phyloP scores from a whole-genome alignment of 2,888 invertebrate species.

The Ethmia dodecea region DNA sequence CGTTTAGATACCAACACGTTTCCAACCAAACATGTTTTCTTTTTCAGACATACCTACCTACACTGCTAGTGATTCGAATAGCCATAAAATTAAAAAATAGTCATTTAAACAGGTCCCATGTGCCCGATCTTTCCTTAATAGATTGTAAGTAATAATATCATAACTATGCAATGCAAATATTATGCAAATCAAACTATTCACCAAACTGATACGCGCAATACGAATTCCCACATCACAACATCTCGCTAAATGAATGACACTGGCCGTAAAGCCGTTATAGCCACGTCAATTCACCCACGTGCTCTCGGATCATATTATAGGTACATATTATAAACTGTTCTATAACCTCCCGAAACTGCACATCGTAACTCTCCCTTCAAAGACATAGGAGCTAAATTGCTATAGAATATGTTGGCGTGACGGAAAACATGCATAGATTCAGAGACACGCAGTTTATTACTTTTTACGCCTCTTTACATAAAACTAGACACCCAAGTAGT shows the following conservation, averaged over 20 bases:
- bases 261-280: constrained; percentile 57
- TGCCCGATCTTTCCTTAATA: too few species aligned
- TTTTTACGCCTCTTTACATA: constrained; percentile 55
- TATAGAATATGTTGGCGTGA: constrained; percentile 5
- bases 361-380: constrained; percentile 19
- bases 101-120: too few species aligned
- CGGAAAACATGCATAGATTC: constrained; percentile 25
- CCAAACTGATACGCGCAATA: too few species aligned
- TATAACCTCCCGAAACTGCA: constrained; percentile 10
- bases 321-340: too few species aligned
- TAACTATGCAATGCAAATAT: too few species aligned
- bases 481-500: constrained; percentile 74
- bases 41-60: too few species aligned
- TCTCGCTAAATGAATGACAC: constrained; percentile 69
- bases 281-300: constrained; percentile 59
- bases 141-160: too few species aligned
- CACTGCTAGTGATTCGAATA: too few species aligned
- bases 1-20: too few species aligned
- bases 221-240: constrained; percentile 45
- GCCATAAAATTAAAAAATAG: too few species aligned
- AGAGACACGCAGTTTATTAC: constrained; percentile 54
- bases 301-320: constrained; percentile 24
- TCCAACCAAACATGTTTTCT: too few species aligned
- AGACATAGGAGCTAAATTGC: constrained; percentile 31
- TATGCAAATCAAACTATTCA: too few species aligned